Conservation (phyloP, 2,797 vertebrate species). For the Neomorphus geoffroyi region DNA sequence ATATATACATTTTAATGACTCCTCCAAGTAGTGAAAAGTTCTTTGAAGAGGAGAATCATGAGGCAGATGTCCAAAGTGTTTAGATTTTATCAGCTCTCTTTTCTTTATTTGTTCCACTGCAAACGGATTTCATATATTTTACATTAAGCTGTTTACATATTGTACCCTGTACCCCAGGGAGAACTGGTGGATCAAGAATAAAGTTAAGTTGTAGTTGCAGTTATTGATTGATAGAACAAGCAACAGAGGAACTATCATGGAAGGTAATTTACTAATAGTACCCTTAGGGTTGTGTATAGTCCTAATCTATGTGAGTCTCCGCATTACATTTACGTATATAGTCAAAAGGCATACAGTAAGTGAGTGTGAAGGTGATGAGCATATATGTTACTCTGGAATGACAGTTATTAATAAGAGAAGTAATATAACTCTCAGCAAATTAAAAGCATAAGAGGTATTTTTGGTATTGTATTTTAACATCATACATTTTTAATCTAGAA, state of each 20-base stretch:
- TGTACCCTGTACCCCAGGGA: background rate
- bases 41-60: background rate
- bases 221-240: background rate
- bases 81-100: background rate
- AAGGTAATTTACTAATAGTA: background rate
- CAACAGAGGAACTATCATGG: background rate
- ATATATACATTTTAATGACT: conserved; percentile 2
- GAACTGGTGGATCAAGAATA: background rate
- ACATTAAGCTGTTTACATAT: background rate
- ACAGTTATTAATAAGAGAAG: background rate
- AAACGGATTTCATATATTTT: background rate
- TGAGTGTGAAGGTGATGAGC: background rate
- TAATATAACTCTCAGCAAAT: background rate
- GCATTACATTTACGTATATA: background rate
- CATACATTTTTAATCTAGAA: background rate
- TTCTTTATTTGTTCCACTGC: background rate
- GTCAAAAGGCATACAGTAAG: background rate
- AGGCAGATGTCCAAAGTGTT: background rate
- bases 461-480: background rate
- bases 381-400: background rate
- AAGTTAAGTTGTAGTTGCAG: background rate
- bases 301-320: background rate
- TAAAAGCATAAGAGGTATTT: background rate
- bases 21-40: background rate
- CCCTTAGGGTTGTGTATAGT: background rate